A percentile compares a stretch with the other conserved stretches of the same genome.
Evolutionary conservation across 2,888 invertebrate genomes (phyloP).

Genomic region (Gibbula magus): DNA sequence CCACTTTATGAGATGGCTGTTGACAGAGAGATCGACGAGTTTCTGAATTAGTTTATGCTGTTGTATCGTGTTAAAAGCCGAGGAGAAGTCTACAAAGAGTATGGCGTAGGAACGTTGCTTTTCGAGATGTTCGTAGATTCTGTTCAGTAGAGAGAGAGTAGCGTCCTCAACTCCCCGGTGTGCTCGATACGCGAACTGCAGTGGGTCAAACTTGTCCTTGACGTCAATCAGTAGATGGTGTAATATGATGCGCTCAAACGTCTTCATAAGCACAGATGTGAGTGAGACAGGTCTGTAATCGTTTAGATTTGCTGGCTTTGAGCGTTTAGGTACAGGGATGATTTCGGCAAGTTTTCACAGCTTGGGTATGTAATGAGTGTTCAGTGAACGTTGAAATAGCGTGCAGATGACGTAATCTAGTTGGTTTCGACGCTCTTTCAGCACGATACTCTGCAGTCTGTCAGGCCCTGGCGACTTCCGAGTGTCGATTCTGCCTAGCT

Average conservation of each 20-base stretch:
- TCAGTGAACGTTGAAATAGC: not conserved
- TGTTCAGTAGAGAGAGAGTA: no score
- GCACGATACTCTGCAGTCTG: not conserved
- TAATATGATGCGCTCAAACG: not conserved
- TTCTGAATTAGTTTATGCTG: no score
- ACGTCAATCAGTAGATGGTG: not conserved
- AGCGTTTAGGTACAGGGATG: no score
- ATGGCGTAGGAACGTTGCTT: not conserved
- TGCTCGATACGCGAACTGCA: no score
- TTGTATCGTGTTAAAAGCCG: not conserved
- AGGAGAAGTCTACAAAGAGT: not conserved
- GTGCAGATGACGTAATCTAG: not conserved
- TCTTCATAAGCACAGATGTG: not conserved
- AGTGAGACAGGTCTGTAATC: no score
- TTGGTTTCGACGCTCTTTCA: not conserved
- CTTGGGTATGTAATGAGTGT: no score
- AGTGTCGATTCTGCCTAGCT: not conserved
- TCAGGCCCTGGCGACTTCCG: not conserved
- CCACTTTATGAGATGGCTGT: not conserved
- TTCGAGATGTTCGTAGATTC: no score
- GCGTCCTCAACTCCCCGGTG: no score
- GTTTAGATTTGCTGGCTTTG: no score
- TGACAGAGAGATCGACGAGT: not conserved
- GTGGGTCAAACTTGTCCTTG: no score
- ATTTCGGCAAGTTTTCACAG: no score